Base-by-base conservation (phyloP, 23 tunicate genomes). In the Ciona savignyi region DNA sequence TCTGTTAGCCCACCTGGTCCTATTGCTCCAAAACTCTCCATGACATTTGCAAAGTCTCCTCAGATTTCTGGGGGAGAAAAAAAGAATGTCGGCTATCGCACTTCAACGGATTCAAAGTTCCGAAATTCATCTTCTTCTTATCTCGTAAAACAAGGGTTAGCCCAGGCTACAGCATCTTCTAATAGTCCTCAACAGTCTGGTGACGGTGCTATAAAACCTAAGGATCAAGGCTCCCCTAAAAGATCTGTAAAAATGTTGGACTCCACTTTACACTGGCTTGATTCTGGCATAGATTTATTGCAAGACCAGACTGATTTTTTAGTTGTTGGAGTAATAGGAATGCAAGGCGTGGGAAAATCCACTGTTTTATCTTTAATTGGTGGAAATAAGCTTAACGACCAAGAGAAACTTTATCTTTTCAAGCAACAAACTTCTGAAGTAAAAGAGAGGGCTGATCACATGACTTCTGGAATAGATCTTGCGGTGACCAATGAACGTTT, bases 271-370 rank as follows among this genome's bases (percentile, higher is more conserved):
- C 90, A 85, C 48, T 91, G 97, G 97, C 62, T 51, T 35, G 97
- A 91, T 33, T 62, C 67, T 24, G 97, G 92, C 1, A 75, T 84
- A 0, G 97, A 91, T 28, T 30, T 51, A 42, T 51, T 91, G 83
- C 77, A 85, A 28, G 99, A 94, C 24, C 94, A 94, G 33, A 74
- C 76, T 34, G 93, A 88, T 66, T 94, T 94, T 83, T 70, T 94
- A 51, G 99, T 94, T 30, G 85, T 94, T 64, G 99, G 99, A 25
- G 94, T 94, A 0, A 48, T 94, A 0, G 99, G 99, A 0, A 68
- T 73, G 79, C 99, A 94, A 75, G 95, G 95, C 2, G 99, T 94
- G 24, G 99, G 99, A 11, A 94, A 94, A 71, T 86, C 95, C 4
- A 82, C 95, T 1, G 64, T 94, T 23, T 56, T 94, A 77, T 94